Evolutionary conservation across 2,797 vertebrate species (phyloP).

Genomic region (Cryptoblepharus egeriae): DNA sequence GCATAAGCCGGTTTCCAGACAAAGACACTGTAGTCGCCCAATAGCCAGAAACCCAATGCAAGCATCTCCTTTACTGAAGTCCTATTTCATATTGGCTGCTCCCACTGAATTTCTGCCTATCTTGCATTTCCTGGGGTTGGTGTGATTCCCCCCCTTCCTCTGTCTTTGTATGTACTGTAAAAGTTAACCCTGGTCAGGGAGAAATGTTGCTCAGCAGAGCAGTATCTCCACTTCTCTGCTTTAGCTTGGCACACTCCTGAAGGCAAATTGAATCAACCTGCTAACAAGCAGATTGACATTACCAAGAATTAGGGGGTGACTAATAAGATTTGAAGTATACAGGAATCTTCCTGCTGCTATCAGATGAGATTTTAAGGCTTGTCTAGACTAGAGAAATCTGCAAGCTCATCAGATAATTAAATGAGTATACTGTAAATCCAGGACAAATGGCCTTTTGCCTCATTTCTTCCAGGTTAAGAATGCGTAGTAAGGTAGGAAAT

Average conservation of each 20-base stretch:
- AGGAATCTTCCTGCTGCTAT: constrained; percentile 9
- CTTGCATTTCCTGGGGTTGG: neutral
- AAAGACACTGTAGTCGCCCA: neutral
- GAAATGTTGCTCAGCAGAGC: neutral
- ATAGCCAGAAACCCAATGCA: neutral
- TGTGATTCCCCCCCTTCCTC: neutral
- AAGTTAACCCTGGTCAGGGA: neutral
- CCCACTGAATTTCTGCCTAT: neutral
- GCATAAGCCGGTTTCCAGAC: neutral
- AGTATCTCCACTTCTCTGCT: neutral
- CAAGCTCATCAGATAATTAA: constrained; percentile 25
- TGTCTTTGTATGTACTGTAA: no score
- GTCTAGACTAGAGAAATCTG: constrained; percentile 27
- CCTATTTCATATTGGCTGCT: neutral
- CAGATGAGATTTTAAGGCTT: constrained; percentile 16
- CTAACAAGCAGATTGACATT: neutral
- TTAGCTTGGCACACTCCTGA: neutral
- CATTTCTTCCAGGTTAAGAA: neutral
- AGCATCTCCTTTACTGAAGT: no score
- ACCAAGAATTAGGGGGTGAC: constrained; percentile 15
- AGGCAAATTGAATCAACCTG: constrained; percentile 34
- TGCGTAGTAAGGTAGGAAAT: neutral
- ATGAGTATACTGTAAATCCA: neutral
- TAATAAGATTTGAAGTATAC: constrained; percentile 38
- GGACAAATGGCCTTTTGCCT: neutral